These are phyloP conservation scores for Halichoeres trimaculatus DNA, from an alignment of 2,113 vertebrate genomes.

Conservation along the genomic window DNA sequence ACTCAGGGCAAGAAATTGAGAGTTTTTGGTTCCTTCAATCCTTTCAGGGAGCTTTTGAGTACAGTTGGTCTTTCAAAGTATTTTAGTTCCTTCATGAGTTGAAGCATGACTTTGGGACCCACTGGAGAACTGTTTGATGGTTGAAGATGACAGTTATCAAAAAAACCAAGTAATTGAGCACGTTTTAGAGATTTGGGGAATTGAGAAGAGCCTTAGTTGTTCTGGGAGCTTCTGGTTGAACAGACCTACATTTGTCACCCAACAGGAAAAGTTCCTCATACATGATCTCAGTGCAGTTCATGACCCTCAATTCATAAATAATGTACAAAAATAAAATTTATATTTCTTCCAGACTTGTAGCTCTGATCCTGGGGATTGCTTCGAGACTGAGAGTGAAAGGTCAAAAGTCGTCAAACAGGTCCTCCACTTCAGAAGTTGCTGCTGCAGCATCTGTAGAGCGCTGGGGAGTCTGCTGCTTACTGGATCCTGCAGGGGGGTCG, in stretches of 20 bases:
- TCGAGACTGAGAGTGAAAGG: background rate
- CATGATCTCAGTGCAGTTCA: background rate
- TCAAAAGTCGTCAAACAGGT: conserved; percentile 90
- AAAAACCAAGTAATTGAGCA: no score
- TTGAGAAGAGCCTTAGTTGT: background rate
- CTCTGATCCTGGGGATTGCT: background rate
- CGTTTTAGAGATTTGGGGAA: no score
- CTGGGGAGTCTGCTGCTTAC: conserved; percentile 65
- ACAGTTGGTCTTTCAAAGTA: no score
- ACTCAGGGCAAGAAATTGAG: no score
- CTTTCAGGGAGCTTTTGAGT: no score
- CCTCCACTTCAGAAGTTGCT: conserved; percentile 71
- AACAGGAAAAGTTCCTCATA: background rate
- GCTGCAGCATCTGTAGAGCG: conserved; percentile 75
- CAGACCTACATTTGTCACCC: no score
- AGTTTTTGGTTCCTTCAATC: no score
- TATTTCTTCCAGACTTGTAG: no score
- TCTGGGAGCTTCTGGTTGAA: background rate
- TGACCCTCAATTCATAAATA: background rate
- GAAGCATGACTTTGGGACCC: background rate
- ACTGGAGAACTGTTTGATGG: no score
- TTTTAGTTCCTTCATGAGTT: background rate
- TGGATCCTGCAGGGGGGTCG: conserved; percentile 61
- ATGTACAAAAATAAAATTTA: background rate
- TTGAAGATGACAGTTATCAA: no score